Conservation (phyloP, 1,140 invertebrate genomes). For the Hyphantria cunea region DNA sequence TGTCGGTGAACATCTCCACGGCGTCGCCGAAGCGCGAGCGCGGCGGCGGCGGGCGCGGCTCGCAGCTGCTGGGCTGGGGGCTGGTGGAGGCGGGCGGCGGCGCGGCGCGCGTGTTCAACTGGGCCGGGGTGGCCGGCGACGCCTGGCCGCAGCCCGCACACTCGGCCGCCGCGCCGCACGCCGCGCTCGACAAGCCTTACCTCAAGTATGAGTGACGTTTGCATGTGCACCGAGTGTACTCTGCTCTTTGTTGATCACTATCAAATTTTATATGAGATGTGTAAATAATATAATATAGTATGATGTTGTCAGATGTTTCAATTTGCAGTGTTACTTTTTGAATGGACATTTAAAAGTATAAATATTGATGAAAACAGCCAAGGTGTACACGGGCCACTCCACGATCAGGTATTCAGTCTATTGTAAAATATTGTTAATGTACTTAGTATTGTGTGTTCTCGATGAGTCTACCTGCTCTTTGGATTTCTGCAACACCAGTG, state of each 20-base stretch:
- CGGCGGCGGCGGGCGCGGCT: conserved; percentile 40
- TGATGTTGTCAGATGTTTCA: conserved; percentile 54
- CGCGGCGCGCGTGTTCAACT: conserved; percentile 55
- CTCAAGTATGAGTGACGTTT: conserved; percentile 70
- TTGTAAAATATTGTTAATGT: too few species aligned
- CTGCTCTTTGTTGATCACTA: conserved; percentile 65
- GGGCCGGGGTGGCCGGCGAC: conserved; percentile 59
- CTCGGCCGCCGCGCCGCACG: conserved; percentile 27
- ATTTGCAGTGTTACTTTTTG: conserved; percentile 8
- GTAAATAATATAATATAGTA: conserved; percentile 76
- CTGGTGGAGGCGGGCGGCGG: conserved; percentile 50
- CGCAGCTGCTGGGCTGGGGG: conserved; percentile 61
- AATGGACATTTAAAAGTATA: background rate
- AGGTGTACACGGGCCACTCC: too few species aligned
- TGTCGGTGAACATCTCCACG: conserved; percentile 97
- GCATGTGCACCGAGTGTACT: conserved; percentile 29
- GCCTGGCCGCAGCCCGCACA: conserved; percentile 50
- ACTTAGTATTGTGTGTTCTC: too few species aligned
- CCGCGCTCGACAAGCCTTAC: conserved; percentile 64
- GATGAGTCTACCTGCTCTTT: too few species aligned
- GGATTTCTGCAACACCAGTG: too few species aligned
- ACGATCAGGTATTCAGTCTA: too few species aligned
- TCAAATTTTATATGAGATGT: conserved; percentile 76
- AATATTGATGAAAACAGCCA: too few species aligned
- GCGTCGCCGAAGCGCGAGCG: conserved; percentile 92